phyloP scores from a whole-genome alignment of 2,888 invertebrate genomes.

The Drosophila maculinotata region DNA sequence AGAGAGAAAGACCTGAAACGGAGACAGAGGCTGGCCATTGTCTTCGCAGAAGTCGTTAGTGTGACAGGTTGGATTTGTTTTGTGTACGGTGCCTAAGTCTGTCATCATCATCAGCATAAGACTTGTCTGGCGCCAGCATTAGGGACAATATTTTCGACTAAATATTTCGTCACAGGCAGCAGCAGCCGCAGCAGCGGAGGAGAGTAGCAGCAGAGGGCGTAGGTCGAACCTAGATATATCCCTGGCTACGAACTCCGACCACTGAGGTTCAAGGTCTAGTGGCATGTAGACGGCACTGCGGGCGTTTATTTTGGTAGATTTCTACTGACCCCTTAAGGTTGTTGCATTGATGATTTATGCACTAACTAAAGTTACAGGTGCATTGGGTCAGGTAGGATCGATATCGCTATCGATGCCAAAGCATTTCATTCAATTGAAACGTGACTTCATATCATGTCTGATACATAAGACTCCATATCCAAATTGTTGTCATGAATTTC shows the following conservation, averaged over 20 bases:
- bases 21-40: constrained; percentile 58
- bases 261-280: constrained; percentile 48
- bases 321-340: constrained; percentile 38
- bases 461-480: not conserved
- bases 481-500: too few species aligned
- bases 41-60: constrained; percentile 84
- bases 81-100: constrained; percentile 81
- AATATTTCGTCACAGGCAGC: constrained; percentile 82
- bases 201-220: constrained; percentile 49
- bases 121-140: constrained; percentile 85
- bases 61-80: constrained; percentile 84
- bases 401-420: constrained; percentile 38
- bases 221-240: constrained; percentile 30
- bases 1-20: constrained; percentile 2
- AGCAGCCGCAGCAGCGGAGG: constrained; percentile 25
- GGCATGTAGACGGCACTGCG: constrained; percentile 62
- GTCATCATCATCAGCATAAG: constrained; percentile 82
- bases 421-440: constrained; percentile 42
- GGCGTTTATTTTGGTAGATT: constrained; percentile 77
- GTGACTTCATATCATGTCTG: not conserved
- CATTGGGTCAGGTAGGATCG: constrained; percentile 54
- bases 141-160: constrained; percentile 80
- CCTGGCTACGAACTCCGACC: constrained; percentile 16
- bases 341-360: constrained; percentile 75
- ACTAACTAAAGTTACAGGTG: constrained; percentile 67